These are phyloP conservation scores for Rhineura floridana DNA, from an alignment of 2,113 vertebrate species.

Conservation along the genomic window DNA sequence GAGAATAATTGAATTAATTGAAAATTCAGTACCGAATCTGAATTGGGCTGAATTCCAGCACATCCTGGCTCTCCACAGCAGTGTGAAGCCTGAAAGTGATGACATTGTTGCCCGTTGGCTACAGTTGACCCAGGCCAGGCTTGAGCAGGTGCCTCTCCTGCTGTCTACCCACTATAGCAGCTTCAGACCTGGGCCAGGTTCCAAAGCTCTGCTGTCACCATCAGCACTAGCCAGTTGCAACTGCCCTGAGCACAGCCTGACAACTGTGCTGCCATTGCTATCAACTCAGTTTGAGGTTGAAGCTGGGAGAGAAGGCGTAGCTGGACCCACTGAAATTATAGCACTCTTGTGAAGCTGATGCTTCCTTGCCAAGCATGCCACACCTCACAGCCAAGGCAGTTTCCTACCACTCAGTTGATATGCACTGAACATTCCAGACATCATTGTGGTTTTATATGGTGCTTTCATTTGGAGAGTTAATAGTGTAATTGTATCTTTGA, in stretches of 20 bases:
- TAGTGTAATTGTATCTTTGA: not conserved
- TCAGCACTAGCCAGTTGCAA: not conserved
- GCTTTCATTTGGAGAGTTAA: not conserved
- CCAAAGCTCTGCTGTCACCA: not conserved
- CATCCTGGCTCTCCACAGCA: not conserved
- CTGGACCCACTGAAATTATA: not conserved
- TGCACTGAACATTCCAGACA: not conserved
- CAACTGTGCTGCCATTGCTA: not conserved
- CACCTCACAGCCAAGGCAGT: not conserved
- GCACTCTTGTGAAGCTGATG: not conserved
- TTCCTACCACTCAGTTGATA: not conserved
- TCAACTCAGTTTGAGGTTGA: not conserved
- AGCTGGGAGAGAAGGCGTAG: not conserved
- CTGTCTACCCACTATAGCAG: not conserved
- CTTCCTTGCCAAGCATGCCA: not conserved
- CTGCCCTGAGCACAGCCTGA: not conserved
- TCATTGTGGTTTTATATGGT: not conserved
- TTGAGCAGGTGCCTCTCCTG: not conserved
- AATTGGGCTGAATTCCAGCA: too few species aligned
- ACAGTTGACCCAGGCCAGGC: not conserved
- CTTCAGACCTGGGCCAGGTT: not conserved
- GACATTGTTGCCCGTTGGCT: not conserved
- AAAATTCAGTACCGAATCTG: too few species aligned
- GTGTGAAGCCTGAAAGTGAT: not conserved
- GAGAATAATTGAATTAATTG: too few species aligned